phyloP scores from a whole-genome alignment of 1,140 invertebrate species.

The Sesamia nonagrioides region DNA sequence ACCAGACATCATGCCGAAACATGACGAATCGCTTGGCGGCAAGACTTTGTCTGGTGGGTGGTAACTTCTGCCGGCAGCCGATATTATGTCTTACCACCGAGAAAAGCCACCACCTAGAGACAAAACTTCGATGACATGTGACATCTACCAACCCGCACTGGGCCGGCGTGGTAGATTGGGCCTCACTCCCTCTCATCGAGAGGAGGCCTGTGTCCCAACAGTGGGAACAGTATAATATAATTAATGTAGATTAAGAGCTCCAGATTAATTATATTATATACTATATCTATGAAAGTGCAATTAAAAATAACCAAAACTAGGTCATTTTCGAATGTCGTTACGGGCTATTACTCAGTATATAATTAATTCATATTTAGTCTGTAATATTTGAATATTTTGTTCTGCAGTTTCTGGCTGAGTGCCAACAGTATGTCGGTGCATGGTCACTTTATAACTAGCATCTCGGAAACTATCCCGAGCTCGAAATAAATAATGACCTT shows the following conservation, averaged over 20 bases:
- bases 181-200: too few species aligned
- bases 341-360: conserved; percentile 39
- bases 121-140: too few species aligned
- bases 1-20: too few species aligned
- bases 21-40: too few species aligned
- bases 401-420: conserved; percentile 57
- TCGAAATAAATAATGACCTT: conserved; percentile 50
- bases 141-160: too few species aligned
- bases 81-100: too few species aligned
- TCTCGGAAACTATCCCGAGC: conserved; percentile 46
- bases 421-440: conserved; percentile 59
- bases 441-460: conserved; percentile 67
- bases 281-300: conserved; percentile 25
- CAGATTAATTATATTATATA: neutral
- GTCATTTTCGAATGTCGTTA: conserved; percentile 44
- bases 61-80: too few species aligned
- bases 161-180: too few species aligned
- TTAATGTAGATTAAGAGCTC: neutral
- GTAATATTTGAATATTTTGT: conserved; percentile 50
- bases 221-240: too few species aligned
- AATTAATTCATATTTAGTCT: conserved; percentile 50
- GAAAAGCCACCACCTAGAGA: too few species aligned
- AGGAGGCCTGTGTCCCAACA: too few species aligned
- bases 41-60: too few species aligned
- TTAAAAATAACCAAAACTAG: conserved; percentile 39